Percentiles rank a stretch among this genome's conserved stretches.
Evolutionary conservation across 2,113 vertebrate genomes (phyloP).

Genomic region (Microcebus ravelobensis): DNA sequence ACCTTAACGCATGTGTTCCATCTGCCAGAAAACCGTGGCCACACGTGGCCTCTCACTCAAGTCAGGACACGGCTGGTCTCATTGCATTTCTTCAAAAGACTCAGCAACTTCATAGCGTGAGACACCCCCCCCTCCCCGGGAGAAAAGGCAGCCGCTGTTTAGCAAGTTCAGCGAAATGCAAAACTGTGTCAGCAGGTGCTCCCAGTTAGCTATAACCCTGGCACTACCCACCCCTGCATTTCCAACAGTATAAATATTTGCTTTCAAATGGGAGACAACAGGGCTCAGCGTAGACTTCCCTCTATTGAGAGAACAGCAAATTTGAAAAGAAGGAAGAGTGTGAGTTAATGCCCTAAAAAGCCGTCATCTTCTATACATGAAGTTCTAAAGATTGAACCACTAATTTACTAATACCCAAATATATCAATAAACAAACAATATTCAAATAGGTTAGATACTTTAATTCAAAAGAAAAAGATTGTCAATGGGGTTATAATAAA

Average conservation of each 20-base stretch:
- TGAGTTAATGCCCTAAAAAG: not conserved
- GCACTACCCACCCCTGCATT: not conserved
- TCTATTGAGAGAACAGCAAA: not conserved
- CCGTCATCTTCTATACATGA: not conserved
- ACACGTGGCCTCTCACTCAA: not conserved
- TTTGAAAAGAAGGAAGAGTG: not conserved
- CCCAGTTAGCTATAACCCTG: not conserved
- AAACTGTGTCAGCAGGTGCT: constrained; percentile 37
- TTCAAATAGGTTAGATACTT: not conserved
- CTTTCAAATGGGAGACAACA: not conserved
- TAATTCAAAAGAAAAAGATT: not conserved
- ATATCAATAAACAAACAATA: not conserved
- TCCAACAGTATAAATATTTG: constrained; percentile 35
- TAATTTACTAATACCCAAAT: not conserved
- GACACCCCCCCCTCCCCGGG: no score
- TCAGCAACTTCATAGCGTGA: not conserved
- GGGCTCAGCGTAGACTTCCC: not conserved
- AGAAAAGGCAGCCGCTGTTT: not conserved
- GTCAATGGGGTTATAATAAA: not conserved
- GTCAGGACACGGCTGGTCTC: not conserved
- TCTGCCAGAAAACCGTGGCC: not conserved
- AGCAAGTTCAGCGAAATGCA: constrained; percentile 48
- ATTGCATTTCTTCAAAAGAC: not conserved
- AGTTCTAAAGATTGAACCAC: not conserved
- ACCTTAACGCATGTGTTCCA: not conserved